A percentile compares a stretch with the other conserved stretches of the same genome.
Conservation (phyloP, 2,888 invertebrate genomes). For the Sipunculus nudus region DNA sequence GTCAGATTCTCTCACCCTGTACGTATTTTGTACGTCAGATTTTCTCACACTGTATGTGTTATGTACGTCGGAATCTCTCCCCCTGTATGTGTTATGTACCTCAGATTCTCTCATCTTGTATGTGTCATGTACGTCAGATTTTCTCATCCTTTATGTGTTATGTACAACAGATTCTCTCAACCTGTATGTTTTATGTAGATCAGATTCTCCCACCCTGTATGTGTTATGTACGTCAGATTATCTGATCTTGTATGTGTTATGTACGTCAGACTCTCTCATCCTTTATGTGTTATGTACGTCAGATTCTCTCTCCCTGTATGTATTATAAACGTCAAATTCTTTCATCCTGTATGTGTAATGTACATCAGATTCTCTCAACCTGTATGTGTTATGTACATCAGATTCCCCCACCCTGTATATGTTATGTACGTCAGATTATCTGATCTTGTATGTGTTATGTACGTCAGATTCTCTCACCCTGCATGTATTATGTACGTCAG, state of each 20-base stretch:
- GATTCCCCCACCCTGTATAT: slow-evolving; percentile 35
- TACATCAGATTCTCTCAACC: not conserved
- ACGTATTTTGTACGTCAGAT: slow-evolving; percentile 46
- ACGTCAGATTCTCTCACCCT: slow-evolving; percentile 38
- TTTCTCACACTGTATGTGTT: no score
- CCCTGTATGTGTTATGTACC: not conserved
- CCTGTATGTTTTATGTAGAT: no score
- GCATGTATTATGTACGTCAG: no score
- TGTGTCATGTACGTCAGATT: no score
- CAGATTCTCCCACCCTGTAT: no score
- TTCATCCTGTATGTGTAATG: not conserved
- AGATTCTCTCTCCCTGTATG: no score
- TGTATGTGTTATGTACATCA: not conserved
- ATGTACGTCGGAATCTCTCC: no score
- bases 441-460: slow-evolving; percentile 6
- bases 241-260: no score
- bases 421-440: slow-evolving; percentile 42
- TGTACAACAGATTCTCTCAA: slow-evolving; percentile 26
- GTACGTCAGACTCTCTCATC: no score
- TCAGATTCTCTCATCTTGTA: slow-evolving; percentile 40
- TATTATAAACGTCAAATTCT: not conserved
- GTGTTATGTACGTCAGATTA: no score
- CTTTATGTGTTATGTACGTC: no score
- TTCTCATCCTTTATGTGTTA: no score
- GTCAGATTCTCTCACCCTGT: slow-evolving; percentile 17